Base-by-base conservation (phyloP, 2,888 invertebrate species). In the Tenthredo livida region DNA sequence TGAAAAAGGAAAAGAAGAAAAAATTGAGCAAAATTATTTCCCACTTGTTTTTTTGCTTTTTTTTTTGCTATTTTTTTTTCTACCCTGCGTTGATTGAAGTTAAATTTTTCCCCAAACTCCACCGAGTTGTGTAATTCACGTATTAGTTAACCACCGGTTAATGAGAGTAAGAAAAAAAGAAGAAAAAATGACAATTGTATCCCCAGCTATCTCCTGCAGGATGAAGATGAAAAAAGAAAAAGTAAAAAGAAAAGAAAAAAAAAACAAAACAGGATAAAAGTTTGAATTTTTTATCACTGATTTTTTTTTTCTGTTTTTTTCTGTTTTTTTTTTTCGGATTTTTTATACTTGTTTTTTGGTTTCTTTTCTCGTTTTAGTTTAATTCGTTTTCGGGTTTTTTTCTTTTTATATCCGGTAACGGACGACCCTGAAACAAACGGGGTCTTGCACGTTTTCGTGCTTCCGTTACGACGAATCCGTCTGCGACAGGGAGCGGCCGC, bases 401-500 rank as follows among this genome's bases (percentile, higher is more conserved):
- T n/a, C 9, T 25, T 54, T n/a, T 33, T 3, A n/a, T 54, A 54
- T 21, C 61, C 61, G 61, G 25, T 61, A 61, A 61, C 61, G 61
- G 61, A 61, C 67, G 67, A 67, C 67, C 67, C 67, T 67, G 67
- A 67, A 67, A 33, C 7, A 54, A 73, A 73, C 21, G 21, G 72
- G 72, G 40, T 72, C 21, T 33, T 12, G 77, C 77, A 77, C 77
- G 77, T 77, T 77, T 54, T 77, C 54, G 40, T 73, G n/a, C 72
- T 50, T 80, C 61, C 65, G 50, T 54, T n/a, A n/a, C 67, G 84
- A 84, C 58, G 73, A 83, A 58, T 88, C 85, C 88, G 90, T 91
- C 91, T 90, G 91, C 91, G 91, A 91, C 92, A 91, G 93, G 93
- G 93, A 93, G 93, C 93, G 93, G 92, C 91, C 92, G 93, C 91